Evolutionary conservation across 2,888 invertebrate species (phyloP).

Genomic region (Amorpha juglandis): DNA sequence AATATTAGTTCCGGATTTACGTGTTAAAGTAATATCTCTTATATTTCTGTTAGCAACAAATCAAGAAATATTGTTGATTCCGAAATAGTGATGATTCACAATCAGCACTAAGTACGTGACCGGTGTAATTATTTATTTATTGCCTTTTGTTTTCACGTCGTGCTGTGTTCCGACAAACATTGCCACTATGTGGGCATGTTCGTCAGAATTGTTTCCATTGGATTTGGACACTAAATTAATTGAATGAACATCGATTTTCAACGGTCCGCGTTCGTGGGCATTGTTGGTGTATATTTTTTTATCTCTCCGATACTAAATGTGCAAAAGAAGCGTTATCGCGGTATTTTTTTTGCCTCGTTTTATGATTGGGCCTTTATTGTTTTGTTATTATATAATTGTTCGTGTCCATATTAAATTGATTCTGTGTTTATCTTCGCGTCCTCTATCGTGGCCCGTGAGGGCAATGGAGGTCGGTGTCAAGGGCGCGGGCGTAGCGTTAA

Average conservation of each 20-base stretch:
- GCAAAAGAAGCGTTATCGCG: constrained; percentile 11
- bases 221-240: constrained; percentile 42
- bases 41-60: too few species aligned
- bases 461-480: constrained; percentile 18
- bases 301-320: constrained; percentile 2
- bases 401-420: constrained; percentile 7
- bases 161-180: constrained; percentile 27
- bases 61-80: too few species aligned
- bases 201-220: constrained; percentile 38
- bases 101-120: not conserved
- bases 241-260: constrained; percentile 43
- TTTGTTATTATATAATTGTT: constrained; percentile 19
- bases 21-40: too few species aligned
- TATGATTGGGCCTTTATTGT: constrained; percentile 22
- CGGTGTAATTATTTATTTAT: constrained; percentile 6
- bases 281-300: constrained; percentile 41
- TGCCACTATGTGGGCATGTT: constrained; percentile 33
- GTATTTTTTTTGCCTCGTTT: constrained; percentile 17
- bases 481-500: constrained; percentile 9
- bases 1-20: too few species aligned
- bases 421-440: constrained; percentile 16
- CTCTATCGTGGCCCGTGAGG: constrained; percentile 7
- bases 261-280: constrained; percentile 38
- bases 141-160: constrained; percentile 11
- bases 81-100: not conserved